These are phyloP conservation scores for Riptortus pedestris DNA, from an alignment of 1,140 invertebrate genomes.

Conservation along the genomic window DNA sequence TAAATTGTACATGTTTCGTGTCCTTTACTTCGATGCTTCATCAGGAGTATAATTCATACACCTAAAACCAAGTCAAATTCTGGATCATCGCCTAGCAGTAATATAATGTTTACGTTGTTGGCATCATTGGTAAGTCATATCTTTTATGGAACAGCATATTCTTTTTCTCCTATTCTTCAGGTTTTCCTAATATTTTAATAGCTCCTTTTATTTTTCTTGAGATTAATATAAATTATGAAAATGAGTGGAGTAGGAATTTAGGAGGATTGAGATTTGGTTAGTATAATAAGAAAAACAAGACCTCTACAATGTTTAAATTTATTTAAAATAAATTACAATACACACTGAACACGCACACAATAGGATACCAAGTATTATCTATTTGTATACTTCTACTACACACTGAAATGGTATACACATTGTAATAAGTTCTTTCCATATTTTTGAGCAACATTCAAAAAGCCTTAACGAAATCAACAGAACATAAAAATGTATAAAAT, in stretches of 20 bases:
- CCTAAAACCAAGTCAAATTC: no score
- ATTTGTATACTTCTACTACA: constrained; percentile 11
- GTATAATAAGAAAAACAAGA: not conserved
- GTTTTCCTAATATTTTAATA: not conserved
- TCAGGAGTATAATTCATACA: no score
- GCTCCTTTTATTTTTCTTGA: not conserved
- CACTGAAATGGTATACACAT: constrained; percentile 11
- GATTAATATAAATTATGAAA: not conserved
- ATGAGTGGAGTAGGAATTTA: not conserved
- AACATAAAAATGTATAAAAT: not conserved
- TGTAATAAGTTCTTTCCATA: not conserved
- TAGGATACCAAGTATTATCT: constrained; percentile 4
- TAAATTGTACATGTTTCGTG: no score
- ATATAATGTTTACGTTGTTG: no score
- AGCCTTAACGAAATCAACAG: constrained; percentile 5
- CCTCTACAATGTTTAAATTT: constrained; percentile 11
- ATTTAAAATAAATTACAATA: constrained; percentile 16
- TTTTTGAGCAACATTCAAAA: constrained; percentile 13
- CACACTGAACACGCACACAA: constrained; percentile 17
- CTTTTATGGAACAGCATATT: not conserved
- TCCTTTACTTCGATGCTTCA: no score
- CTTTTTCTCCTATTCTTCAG: not conserved
- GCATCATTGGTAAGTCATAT: not conserved
- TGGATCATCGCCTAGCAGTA: no score
- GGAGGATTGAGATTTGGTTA: not conserved